phyloP scores from a whole-genome alignment of 2,113 vertebrate species.

The Bombycilla garrulus region DNA sequence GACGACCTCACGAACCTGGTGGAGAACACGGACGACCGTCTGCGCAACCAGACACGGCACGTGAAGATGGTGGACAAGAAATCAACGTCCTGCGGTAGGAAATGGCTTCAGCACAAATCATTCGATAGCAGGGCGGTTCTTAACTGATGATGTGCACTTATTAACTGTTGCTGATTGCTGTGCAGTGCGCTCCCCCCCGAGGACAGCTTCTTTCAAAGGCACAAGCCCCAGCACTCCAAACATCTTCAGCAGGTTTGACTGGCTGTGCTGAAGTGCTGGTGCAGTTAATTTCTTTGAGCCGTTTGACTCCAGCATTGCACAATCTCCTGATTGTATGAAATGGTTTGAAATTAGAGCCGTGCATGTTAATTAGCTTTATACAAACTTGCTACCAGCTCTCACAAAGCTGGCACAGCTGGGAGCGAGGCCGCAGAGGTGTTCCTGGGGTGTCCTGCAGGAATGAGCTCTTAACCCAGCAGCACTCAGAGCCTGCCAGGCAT shows the following conservation, averaged over 20 bases:
- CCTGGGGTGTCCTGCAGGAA: background rate
- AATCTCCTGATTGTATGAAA: background rate
- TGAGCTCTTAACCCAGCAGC: background rate
- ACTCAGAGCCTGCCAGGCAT: background rate
- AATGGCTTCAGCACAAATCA: background rate
- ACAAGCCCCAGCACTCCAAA: background rate
- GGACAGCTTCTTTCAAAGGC: background rate
- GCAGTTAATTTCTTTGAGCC: background rate
- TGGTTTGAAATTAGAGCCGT: background rate
- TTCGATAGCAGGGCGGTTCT: fast-evolving
- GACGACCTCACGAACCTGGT: conserved; percentile 93
- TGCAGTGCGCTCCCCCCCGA: fast-evolving
- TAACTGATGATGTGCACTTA: background rate
- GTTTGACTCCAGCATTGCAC: background rate
- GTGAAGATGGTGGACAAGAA: conserved; percentile 90
- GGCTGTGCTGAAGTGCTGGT: background rate
- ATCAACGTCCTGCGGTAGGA: conserved; percentile 90
- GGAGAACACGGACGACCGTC: conserved; percentile 87
- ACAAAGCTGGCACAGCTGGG: background rate
- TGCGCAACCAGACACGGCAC: conserved; percentile 84
- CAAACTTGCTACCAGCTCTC: background rate
- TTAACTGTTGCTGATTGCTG: background rate
- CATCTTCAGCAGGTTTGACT: background rate
- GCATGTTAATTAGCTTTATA: background rate
- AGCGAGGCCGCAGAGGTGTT: fast-evolving